Evolutionary conservation across 1,140 invertebrate genomes (phyloP).

Genomic region (Oryctes rhinoceros): DNA sequence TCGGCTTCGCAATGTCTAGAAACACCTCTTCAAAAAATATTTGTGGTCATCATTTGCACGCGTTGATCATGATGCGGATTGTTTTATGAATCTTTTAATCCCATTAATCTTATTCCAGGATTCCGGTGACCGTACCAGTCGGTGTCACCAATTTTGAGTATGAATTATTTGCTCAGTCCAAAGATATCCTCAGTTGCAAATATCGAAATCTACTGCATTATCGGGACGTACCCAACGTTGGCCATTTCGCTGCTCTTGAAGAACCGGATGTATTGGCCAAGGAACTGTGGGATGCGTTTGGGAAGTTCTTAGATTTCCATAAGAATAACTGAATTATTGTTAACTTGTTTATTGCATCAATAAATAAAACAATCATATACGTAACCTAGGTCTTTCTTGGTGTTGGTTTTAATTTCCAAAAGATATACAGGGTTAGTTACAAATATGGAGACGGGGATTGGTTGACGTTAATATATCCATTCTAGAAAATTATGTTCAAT

Average conservation of each 20-base stretch:
- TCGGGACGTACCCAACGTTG: slow-evolving; percentile 27
- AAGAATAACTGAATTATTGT: not conserved
- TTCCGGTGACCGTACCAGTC: slow-evolving; percentile 14
- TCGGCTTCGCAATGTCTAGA: too few relatives aligned
- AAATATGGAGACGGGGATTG: too few relatives aligned
- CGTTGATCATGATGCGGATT: too few relatives aligned
- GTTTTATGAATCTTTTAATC: too few relatives aligned
- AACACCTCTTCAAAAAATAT: too few relatives aligned
- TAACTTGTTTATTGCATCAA: not conserved
- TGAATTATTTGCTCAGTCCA: slow-evolving; percentile 35
- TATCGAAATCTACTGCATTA: slow-evolving; percentile 36
- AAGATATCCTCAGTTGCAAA: slow-evolving; percentile 30
- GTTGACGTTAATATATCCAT: too few relatives aligned
- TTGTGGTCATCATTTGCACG: too few relatives aligned
- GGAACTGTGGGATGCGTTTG: slow-evolving; percentile 38
- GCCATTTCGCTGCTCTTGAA: slow-evolving; percentile 45
- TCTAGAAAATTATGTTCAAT: too few relatives aligned
- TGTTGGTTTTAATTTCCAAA: too few relatives aligned
- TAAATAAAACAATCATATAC: not conserved
- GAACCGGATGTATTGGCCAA: slow-evolving; percentile 33
- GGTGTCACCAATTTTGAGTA: slow-evolving; percentile 25
- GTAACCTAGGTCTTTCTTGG: too few relatives aligned
- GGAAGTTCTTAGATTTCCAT: slow-evolving; percentile 32
- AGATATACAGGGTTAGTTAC: too few relatives aligned
- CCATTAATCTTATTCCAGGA: slow-evolving; percentile 18